A percentile compares a stretch with the other conserved stretches of the same genome.
Conservation (phyloP, 2,888 invertebrate species). For the Gandaritis pyraliata region DNA sequence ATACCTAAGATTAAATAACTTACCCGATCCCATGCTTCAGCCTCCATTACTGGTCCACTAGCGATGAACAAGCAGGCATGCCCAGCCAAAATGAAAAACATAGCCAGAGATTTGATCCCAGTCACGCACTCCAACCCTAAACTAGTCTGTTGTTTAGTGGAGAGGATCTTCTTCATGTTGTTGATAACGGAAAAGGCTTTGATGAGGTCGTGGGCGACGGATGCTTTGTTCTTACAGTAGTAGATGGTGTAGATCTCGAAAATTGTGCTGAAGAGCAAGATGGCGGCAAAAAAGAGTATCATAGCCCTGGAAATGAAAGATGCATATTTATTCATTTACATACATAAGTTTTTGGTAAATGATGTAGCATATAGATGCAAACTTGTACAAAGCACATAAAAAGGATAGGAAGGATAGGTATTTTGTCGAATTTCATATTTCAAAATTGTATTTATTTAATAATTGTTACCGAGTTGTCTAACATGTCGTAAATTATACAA, state of each 20-base stretch:
- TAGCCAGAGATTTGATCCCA: slow-evolving; percentile 87
- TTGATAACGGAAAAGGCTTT: slow-evolving; percentile 85
- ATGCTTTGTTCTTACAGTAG: slow-evolving; percentile 60
- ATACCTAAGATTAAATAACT: too few relatives aligned
- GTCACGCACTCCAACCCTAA: slow-evolving; percentile 86
- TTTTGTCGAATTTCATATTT: background rate
- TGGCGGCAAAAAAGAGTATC: slow-evolving; percentile 70
- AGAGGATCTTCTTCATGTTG: slow-evolving; percentile 85
- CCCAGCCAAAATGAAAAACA: slow-evolving; percentile 87
- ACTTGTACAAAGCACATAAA: too few relatives aligned
- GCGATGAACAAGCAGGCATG: slow-evolving; percentile 87
- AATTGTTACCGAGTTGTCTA: background rate
- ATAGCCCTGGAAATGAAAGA: slow-evolving; percentile 69
- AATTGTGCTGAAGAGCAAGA: slow-evolving; percentile 74
- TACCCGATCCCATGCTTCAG: slow-evolving; percentile 86
- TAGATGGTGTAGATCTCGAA: slow-evolving; percentile 74
- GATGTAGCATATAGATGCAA: background rate
- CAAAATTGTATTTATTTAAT: background rate
- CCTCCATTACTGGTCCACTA: slow-evolving; percentile 88
- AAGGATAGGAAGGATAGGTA: too few relatives aligned
- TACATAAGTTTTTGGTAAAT: background rate
- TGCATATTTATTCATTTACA: background rate
- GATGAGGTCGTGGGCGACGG: slow-evolving; percentile 58
- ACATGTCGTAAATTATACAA: slow-evolving; percentile 2
- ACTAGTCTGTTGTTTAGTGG: slow-evolving; percentile 82